phyloP scores from a whole-genome alignment of 1,140 invertebrate species.

The Copidosoma floridanum region DNA sequence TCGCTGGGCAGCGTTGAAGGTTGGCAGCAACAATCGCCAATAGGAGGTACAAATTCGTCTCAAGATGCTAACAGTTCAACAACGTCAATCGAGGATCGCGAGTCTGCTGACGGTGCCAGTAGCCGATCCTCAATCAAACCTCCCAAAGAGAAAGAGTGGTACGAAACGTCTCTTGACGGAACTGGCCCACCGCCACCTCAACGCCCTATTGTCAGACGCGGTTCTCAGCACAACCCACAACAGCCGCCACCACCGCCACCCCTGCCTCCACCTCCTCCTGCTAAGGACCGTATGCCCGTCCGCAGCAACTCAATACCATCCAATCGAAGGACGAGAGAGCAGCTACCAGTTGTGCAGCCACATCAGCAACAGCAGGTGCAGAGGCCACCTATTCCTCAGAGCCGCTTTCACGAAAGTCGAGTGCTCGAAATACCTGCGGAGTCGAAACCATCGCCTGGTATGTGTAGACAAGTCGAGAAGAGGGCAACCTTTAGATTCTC shows the following conservation, averaged over 20 bases:
- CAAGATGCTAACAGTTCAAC: background rate
- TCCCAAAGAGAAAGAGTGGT: conserved; percentile 69
- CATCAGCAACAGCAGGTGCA: conserved; percentile 33
- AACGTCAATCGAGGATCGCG: conserved; percentile 37
- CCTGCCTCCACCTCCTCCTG: conserved; percentile 16
- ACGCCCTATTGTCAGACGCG: conserved; percentile 20
- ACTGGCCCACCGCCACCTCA: conserved; percentile 41
- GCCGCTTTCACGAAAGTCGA: conserved; percentile 38
- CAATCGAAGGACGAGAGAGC: conserved; percentile 29
- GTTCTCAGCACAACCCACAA: conserved; percentile 31
- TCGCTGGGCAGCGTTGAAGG: conserved; percentile 64
- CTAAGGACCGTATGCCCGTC: conserved; percentile 19
- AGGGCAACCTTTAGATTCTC: too few species aligned
- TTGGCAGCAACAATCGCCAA: conserved; percentile 51
- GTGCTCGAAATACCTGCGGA: conserved; percentile 52
- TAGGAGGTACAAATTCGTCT: conserved; percentile 32
- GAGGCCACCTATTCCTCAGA: conserved; percentile 21
- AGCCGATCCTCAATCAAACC: conserved; percentile 48
- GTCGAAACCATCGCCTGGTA: conserved; percentile 38
- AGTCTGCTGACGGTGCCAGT: conserved; percentile 35
- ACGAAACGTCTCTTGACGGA: conserved; percentile 70
- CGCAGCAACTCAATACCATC: conserved; percentile 36
- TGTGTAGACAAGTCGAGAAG: too few species aligned
- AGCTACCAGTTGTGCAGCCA: conserved; percentile 41
- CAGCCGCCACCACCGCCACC: background rate